Conservation (phyloP, 2,888 invertebrate genomes). For the Entomobrya multifasciata region DNA sequence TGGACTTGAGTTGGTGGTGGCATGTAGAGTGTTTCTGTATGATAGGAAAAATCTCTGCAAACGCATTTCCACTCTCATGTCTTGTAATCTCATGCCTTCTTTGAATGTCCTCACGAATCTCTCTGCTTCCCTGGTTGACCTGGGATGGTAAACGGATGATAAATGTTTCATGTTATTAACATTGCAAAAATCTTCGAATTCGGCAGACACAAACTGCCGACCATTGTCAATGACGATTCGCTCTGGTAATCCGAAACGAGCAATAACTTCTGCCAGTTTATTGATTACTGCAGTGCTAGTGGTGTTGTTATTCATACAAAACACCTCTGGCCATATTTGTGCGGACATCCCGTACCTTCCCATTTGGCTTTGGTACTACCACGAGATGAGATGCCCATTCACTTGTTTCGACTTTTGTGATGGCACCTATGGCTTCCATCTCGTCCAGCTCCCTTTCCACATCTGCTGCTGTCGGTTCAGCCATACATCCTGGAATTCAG, state of each 20-base stretch:
- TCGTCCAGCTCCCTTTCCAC: too few species aligned
- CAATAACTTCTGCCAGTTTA: conserved; percentile 33
- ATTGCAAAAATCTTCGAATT: conserved; percentile 55
- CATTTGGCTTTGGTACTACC: too few species aligned
- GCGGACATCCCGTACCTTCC: too few species aligned
- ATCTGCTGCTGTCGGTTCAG: too few species aligned
- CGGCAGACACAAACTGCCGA: conserved; percentile 55
- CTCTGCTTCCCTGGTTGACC: conserved; percentile 66
- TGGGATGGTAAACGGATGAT: conserved; percentile 56
- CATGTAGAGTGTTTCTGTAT: conserved; percentile 47
- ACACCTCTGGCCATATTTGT: conserved; percentile 72
- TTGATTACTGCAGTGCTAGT: conserved; percentile 39
- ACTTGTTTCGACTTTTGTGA: too few species aligned
- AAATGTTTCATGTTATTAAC: conserved; percentile 50
- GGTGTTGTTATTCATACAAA: conserved; percentile 28
- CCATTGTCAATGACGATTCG: conserved; percentile 66
- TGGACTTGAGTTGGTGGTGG: conserved; percentile 43
- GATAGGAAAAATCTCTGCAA: conserved; percentile 34
- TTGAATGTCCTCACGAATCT: conserved; percentile 66
- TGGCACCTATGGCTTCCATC: too few species aligned
- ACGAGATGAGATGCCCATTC: too few species aligned
- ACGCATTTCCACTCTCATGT: not conserved
- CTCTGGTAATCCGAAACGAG: conserved; percentile 62
- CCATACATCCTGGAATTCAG: too few species aligned
- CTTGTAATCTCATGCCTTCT: conserved; percentile 13